phyloP scores from a whole-genome alignment of 1,140 invertebrate genomes.

The Chlorops oryzae region DNA sequence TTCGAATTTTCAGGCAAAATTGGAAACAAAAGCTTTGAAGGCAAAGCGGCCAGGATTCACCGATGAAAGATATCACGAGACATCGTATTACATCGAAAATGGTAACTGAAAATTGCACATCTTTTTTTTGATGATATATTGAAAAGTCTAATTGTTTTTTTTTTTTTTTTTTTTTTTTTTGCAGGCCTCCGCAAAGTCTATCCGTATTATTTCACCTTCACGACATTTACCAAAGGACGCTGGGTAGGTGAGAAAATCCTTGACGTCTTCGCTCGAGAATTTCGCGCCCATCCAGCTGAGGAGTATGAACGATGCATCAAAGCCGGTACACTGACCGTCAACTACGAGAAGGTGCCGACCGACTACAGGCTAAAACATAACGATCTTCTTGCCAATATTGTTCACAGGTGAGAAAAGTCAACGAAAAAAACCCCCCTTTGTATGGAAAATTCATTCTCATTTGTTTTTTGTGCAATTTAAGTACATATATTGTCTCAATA shows the following conservation, averaged over 20 bases:
- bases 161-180: conserved; percentile 19
- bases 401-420: conserved; percentile 72
- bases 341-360: conserved; percentile 85
- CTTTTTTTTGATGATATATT: too few species aligned
- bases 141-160: background rate
- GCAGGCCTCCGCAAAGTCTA: conserved; percentile 94
- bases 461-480: background rate
- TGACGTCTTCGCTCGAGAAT: conserved; percentile 91
- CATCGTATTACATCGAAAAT: conserved; percentile 95
- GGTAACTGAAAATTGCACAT: conserved; percentile 73
- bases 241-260: conserved; percentile 94
- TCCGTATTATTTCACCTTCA: conserved; percentile 97
- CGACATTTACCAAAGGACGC: conserved; percentile 92
- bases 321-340: conserved; percentile 86
- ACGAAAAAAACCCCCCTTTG: background rate
- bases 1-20: conserved; percentile 84
- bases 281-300: conserved; percentile 84
- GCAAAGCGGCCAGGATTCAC: conserved; percentile 88
- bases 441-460: background rate
- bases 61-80: conserved; percentile 88
- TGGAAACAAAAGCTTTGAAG: conserved; percentile 88
- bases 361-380: conserved; percentile 92
- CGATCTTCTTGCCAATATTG: conserved; percentile 88
- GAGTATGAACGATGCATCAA: conserved; percentile 87
- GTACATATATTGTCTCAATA: background rate